These are phyloP conservation scores for Orchesellides sinensis DNA, from an alignment of 2,888 invertebrate genomes.

Conservation along the genomic window DNA sequence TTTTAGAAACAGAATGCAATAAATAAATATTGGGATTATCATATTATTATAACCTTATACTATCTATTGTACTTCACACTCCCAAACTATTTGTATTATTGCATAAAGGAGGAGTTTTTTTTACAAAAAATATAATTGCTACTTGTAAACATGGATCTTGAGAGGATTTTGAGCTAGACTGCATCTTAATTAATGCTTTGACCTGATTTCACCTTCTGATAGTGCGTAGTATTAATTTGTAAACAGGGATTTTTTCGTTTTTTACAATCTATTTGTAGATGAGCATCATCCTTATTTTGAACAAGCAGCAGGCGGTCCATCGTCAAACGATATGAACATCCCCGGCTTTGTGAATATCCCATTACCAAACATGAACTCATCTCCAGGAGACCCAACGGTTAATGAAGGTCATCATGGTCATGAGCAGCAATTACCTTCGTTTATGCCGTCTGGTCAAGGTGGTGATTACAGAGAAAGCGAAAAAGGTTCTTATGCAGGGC, in stretches of 20 bases:
- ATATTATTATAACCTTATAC: no score
- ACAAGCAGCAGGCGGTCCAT: neutral
- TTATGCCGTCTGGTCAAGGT: conserved; percentile 17
- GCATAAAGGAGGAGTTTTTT: no score
- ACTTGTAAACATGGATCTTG: no score
- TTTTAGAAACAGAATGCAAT: no score
- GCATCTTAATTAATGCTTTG: neutral
- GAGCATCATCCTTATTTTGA: conserved; percentile 10
- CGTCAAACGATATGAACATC: neutral
- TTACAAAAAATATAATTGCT: no score
- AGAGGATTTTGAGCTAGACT: no score
- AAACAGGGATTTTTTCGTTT: no score
- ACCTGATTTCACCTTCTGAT: no score
- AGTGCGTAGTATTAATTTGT: neutral
- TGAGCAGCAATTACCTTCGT: neutral
- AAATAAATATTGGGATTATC: no score
- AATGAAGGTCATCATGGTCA: neutral
- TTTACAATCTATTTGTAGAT: conserved; percentile 16
- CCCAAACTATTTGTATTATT: neutral
- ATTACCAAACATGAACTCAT: conserved; percentile 13
- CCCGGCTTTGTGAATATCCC: conserved; percentile 36
- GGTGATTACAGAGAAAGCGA: conserved; percentile 1
- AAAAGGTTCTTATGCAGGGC: neutral
- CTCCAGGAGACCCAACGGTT: neutral
- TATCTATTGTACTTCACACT: no score